Base-by-base conservation (phyloP, 2,113 vertebrate genomes). In the Theristicus caerulescens region DNA sequence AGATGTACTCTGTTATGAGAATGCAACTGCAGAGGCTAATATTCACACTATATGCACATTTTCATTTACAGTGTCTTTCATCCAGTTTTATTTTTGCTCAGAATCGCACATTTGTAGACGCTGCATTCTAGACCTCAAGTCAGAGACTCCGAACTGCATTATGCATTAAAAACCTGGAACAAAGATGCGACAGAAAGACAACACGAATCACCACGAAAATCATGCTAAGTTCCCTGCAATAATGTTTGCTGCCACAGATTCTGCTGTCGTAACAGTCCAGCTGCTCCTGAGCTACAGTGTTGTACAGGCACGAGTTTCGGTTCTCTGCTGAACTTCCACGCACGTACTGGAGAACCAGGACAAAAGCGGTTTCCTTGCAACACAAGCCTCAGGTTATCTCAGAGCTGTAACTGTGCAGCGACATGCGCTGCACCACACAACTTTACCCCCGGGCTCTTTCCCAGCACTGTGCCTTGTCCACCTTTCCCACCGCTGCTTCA, bases 351-450 rank as follows among this genome's bases (percentile, higher is more conserved):
- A 73, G 83, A 86, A 81, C 5, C 1, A 1, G 86, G 54, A 40
- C 25, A 83, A 27, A 80, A 92, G 36, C 12, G 57, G 49, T 18
- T 93, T 82, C 52, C 38, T 71, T 46, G 58, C 44, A 66, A 64
- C 9, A 1, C 12, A 52, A 86, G 7, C 67, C 49, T 46, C 19
- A 11, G 27, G 49, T 82, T 65, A 7, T 49, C 90, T 65, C 4
- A 1, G 70, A 67, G 47, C 14, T 70, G 11, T 19, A 64, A 64
- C 47, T 26, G 46, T 8, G 2, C 47, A 72, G 44, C 0, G 0
- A 65, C 26, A 31, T 1, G n/a, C 51, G 49, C 36, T 27, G 52
- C 31, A 46, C 3, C 16, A 42, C 44, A 32, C 3, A 42, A 32
- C 58, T 61, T 66, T 10, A 73, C 29, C 38, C 67, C 59, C 40